Base-by-base conservation (phyloP, 2,797 vertebrate genomes). In the Geotria australis region DNA sequence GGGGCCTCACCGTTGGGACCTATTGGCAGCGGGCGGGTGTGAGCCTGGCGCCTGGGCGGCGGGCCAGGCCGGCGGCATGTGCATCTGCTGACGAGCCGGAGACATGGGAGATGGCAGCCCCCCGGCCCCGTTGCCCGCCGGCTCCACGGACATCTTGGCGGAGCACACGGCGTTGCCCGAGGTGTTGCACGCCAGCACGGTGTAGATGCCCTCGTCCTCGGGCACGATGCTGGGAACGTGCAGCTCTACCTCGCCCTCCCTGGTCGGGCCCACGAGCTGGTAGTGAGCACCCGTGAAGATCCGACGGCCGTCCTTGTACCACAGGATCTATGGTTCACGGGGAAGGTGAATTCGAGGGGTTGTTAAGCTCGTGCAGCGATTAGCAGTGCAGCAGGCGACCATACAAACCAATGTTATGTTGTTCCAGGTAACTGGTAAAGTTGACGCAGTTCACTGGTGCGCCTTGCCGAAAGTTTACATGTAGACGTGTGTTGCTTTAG, bases 131-230 rank as follows among this genome's bases (percentile, higher is more conserved):
- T 38, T 38, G 5, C 24, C 24, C 24, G 24, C 24, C 38, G 24
- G 24, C 24, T 38, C 78, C 8, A 95, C 73, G 1, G 88, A 94
- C 45, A 96, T 73, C 61, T 96, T 96, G 62, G 82, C 82, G 47
- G 89, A 96, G 69, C 86, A 91, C 65, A 96, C 80, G 2, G 80
- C 72, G 61, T 86, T 96, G 66, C 83, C 85, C 70, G 83, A 85
- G 65, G 84, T 68, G 61, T 96, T 96, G 66, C 74, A 70, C 57
- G 79, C 76, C 61, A 95, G 81, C 56, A 76, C 88, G 1, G 86
- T 94, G 62, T 96, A 96, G 64, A 95, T 81, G 9, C 89, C 89
- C 66, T 95, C 88, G 62, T 98, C 88, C 71, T 98, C 89, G 47
- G 85, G 83, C 49, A 79, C 70, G 58, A 91, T 76, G 61, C 83